A percentile compares a stretch with the other conserved stretches of the same genome.
These are phyloP conservation scores for Rhynchophorus ferrugineus DNA, from an alignment of 1,140 invertebrate species.

Conservation along the genomic window DNA sequence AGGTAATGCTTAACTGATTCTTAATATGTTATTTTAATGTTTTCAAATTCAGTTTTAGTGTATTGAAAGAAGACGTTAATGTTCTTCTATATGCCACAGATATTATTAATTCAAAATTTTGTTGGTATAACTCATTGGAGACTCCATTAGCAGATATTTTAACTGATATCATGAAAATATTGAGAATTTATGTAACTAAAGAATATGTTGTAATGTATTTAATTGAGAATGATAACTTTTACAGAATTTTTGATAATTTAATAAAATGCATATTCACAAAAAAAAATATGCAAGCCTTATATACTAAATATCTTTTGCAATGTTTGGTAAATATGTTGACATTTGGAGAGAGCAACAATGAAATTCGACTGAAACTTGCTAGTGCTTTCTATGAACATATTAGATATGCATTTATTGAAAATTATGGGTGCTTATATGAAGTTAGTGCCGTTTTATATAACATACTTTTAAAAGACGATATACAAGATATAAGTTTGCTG, in stretches of 20 bases:
- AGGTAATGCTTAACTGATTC: no score
- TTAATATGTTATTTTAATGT: no score
- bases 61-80: not conserved
- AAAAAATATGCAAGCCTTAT: slow-evolving; percentile 4
- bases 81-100: not conserved
- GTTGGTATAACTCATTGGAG: slow-evolving; percentile 1
- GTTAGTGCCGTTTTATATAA: slow-evolving; percentile 13
- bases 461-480: not conserved
- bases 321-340: slow-evolving; percentile 4
- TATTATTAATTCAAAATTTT: slow-evolving; percentile 1
- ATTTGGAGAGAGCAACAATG: slow-evolving; percentile 14
- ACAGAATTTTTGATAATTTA: not conserved
- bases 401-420: slow-evolving; percentile 2
- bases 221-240: not conserved
- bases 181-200: slow-evolving; percentile 1
- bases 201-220: not conserved
- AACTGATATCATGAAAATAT: slow-evolving; percentile 1
- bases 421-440: slow-evolving; percentile 8
- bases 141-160: not conserved
- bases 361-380: no score
- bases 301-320: slow-evolving; percentile 10
- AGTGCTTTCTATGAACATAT: no score
- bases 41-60: not conserved
- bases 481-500: not conserved
- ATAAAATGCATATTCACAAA: slow-evolving; percentile 6